Evolutionary conservation across 2,113 vertebrate species (phyloP).

Genomic region (Petroica traversi): DNA sequence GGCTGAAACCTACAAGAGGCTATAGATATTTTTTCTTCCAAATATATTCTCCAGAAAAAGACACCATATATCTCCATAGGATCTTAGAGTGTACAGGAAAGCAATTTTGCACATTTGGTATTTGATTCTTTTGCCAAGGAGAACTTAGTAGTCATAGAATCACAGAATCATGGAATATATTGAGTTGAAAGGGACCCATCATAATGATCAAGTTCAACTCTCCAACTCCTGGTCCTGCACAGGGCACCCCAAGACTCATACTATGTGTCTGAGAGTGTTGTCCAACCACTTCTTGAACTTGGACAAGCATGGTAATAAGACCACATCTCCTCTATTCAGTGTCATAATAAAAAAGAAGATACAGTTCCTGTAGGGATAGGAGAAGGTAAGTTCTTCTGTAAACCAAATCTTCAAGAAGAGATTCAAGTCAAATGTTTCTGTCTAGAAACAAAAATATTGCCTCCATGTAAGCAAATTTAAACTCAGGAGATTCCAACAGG

Average conservation of each 20-base stretch:
- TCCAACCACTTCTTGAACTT: neutral
- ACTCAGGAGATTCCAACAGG: neutral
- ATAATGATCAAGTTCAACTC: neutral
- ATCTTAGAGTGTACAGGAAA: neutral
- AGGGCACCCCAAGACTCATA: neutral
- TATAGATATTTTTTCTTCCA: neutral
- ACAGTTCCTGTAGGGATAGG: neutral
- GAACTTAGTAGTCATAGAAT: neutral
- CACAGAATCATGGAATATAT: neutral
- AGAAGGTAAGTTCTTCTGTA: neutral
- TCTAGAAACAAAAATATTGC: neutral
- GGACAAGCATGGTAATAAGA: neutral
- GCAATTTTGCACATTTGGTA: neutral
- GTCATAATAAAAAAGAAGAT: neutral
- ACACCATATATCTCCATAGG: neutral
- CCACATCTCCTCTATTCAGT: neutral
- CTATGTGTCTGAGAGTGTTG: neutral
- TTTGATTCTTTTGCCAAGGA: neutral
- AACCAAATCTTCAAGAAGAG: neutral
- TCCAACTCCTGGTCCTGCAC: neutral
- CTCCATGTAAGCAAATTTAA: conserved; percentile 45
- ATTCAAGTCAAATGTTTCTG: neutral
- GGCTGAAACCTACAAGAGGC: neutral
- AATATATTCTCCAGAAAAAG: neutral
- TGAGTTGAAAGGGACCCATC: neutral